Percentiles rank a stretch among this genome's conserved stretches.
Conservation (phyloP, 2,888 invertebrate genomes). For the Terebella lapidaria region DNA sequence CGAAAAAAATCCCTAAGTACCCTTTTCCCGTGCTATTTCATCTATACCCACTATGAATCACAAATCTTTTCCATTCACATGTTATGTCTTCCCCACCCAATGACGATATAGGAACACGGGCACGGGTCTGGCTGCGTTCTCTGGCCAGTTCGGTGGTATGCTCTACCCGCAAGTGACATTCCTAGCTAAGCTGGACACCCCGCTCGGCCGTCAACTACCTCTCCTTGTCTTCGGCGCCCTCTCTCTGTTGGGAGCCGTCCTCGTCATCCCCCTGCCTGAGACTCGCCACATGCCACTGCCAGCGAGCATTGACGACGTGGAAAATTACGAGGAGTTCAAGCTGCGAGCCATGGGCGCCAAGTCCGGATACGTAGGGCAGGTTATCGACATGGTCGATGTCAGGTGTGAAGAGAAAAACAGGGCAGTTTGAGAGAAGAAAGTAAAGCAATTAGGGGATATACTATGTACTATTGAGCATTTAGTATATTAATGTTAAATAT, state of each 20-base stretch:
- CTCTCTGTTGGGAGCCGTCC: constrained; percentile 24
- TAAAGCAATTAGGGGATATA: too few relatives aligned
- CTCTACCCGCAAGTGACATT: constrained; percentile 26
- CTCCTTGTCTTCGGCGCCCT: constrained; percentile 24
- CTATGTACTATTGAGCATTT: too few relatives aligned
- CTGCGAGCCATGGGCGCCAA: not conserved
- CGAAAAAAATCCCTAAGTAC: too few relatives aligned
- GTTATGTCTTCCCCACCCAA: too few relatives aligned
- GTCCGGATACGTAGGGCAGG: not conserved
- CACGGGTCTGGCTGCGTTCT: constrained; percentile 22
- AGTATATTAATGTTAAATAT: too few relatives aligned
- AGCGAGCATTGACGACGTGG: constrained; percentile 26
- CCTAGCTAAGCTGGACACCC: constrained; percentile 22
- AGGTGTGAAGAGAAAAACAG: too few relatives aligned
- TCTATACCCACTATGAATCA: too few relatives aligned
- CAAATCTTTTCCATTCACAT: too few relatives aligned
- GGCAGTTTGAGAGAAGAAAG: too few relatives aligned
- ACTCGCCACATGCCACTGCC: constrained; percentile 24
- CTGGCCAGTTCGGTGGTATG: constrained; percentile 25
- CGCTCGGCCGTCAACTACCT: constrained; percentile 20
- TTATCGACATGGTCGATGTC: too few relatives aligned
- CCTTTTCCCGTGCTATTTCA: too few relatives aligned
- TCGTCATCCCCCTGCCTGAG: constrained; percentile 26
- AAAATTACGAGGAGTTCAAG: constrained; percentile 26
- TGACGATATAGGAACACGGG: constrained; percentile 27